Evolutionary conservation across 2,888 invertebrate genomes (phyloP), one percentile per base, ranked within the genome.

Genomic region (Dysmachus trigonus): DNA sequence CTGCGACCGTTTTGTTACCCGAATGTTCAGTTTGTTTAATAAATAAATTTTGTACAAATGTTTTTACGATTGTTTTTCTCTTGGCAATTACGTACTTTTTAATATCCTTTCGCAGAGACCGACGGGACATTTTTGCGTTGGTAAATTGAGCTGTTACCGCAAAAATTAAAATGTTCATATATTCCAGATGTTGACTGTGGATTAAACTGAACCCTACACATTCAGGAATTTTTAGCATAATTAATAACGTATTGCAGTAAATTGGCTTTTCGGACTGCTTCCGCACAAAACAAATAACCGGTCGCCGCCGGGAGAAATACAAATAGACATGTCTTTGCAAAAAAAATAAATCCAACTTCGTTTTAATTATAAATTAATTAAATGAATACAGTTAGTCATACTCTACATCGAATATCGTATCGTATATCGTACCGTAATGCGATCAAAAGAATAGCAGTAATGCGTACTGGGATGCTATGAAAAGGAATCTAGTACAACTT

Each of bases 11-110:
- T 82, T 82, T 71, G 82, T 82, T 82, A 73, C 31, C 62, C 62
- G 22, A 82, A 10, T 82, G 71, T 72, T 83, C 41, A 83, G 30
- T 81, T 83, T 72, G 22, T 83, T 83, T 83, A 72, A 83, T 71
- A 83, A 83, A 83, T 83, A 83, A 83, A 83, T 83, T 83, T 83
- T 83, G 83, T 83, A 83, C 83, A 83, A 83, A 83, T 83, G 83
- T 83, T 83, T 83, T 83, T 35, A 72, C 27, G 35, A 83, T 72
- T 83, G 83, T 83, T 83, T 83, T 83, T 41, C 22, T 83, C 22
- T 53, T 22, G n/a, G 0, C 18, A 22, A 8, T 27, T 62, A 18
- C 15, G 18, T 31, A 18, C 15, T 73, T n/a, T 35, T 35, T 15
- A 30, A 15, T 18, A 35, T 31, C 18, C n/a, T 22, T 22, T 62